Base-by-base conservation (phyloP, 2,797 vertebrate genomes). In the Hoplostethus mediterraneus region DNA sequence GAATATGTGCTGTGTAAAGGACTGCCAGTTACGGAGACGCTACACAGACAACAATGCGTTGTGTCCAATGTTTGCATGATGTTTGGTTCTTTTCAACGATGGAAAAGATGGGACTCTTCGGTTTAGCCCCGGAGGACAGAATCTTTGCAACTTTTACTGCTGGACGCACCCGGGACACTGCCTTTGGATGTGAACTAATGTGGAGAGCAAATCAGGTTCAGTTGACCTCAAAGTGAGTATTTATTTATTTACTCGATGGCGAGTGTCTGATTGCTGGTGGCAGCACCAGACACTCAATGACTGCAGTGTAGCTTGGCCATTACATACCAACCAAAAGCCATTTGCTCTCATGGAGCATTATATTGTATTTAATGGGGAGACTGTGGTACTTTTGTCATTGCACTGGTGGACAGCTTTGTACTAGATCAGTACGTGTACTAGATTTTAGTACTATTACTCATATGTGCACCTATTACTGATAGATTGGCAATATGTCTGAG, bases 321-420 rank as follows among this genome's bases (percentile, higher is more conserved):
- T 52, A 3, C 10, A 48, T 52, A 51, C 49, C 49, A 47, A 57
- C 60, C 59, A 58, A 3, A 76, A 65, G 72, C 59, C 55, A 69
- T 66, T 44, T 44, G 63, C 51, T 73, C 64, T 57, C n/a, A 36
- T 67, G 42, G 64, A 74, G 40, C 67, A 33, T 59, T 42, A 4
- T 65, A 73, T 59, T 73, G 69, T 33, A 79, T 67, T 47, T 30
- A 67, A 62, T 65, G 44, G 75, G 54, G 52, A 77, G 56, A 68
- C 48, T 71, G 54, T 71, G 63, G 72, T 54, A 53, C 12, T 16
- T 75, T 40, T 71, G 61, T 81, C 67, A 49, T 78, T 82, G 52
- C 79, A 77, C 81, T 85, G 77, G 61, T 75, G 30, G 62, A 56
- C 30, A 56, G 31, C 54, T 36, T 55, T 31, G 58, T 59, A 67